phyloP scores from a whole-genome alignment of 2,113 vertebrate genomes.

The Microtus montanus region DNA sequence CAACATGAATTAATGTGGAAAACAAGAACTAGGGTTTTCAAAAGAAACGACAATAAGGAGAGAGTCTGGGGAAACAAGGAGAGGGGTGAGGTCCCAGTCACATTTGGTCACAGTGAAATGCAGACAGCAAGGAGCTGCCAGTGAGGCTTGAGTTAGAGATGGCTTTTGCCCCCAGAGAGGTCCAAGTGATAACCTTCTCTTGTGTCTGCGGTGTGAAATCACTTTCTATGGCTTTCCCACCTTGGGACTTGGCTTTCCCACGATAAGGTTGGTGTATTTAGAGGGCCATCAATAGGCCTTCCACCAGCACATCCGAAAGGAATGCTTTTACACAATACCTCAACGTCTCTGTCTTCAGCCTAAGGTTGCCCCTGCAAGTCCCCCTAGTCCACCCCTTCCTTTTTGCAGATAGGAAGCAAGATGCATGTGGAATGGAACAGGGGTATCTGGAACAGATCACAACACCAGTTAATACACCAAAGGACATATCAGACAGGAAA shows the following conservation, averaged over 20 bases:
- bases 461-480: neutral
- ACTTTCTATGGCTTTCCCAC: constrained; percentile 38
- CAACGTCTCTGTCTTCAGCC: neutral
- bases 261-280: constrained; percentile 34
- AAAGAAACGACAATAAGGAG: constrained; percentile 20
- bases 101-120: neutral
- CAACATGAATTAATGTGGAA: constrained; percentile 56
- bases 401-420: neutral
- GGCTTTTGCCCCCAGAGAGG: neutral
- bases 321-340: constrained; percentile 56
- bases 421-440: neutral
- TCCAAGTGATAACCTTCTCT: constrained; percentile 60
- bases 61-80: constrained; percentile 4
- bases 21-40: constrained; percentile 46
- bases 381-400: neutral
- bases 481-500: neutral
- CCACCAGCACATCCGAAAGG: neutral
- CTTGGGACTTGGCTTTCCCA: constrained; percentile 44
- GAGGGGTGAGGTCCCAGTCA: neutral
- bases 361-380: neutral
- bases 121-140: neutral
- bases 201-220: constrained; percentile 55
- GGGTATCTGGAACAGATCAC: neutral
- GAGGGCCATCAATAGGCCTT: neutral
- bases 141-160: neutral